phyloP scores from a whole-genome alignment of 2,113 vertebrate genomes.

The Gallinago media region DNA sequence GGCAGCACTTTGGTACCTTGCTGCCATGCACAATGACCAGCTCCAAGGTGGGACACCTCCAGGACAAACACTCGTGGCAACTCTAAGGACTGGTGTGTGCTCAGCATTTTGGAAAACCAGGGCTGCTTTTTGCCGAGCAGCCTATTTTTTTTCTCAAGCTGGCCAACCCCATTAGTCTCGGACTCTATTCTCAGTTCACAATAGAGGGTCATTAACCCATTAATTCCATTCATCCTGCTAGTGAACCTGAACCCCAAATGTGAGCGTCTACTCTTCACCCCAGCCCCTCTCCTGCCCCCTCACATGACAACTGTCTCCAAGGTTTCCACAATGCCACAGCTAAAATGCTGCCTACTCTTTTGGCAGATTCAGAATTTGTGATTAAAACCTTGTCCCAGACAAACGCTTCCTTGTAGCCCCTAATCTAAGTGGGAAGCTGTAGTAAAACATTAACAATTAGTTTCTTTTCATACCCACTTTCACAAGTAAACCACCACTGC shows the following conservation, averaged over 20 bases:
- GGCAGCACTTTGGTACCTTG: neutral
- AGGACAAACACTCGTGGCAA: accelerated
- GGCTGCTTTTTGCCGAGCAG: neutral
- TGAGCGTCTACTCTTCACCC: neutral
- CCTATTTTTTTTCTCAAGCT: neutral
- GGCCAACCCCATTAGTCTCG: neutral
- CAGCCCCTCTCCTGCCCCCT: neutral
- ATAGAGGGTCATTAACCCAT: neutral
- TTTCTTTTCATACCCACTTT: constrained; percentile 1
- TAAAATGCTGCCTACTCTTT: neutral
- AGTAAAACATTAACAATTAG: neutral
- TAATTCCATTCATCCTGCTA: neutral
- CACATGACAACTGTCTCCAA: neutral
- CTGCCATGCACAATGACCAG: accelerated
- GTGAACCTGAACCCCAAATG: neutral
- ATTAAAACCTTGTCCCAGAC: neutral
- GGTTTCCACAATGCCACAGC: neutral
- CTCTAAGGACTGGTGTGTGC: neutral
- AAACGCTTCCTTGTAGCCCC: neutral
- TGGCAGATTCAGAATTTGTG: neutral
- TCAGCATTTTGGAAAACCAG: neutral
- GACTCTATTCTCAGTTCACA: neutral
- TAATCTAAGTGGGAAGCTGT: neutral
- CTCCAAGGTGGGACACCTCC: neutral
- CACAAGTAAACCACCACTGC: neutral